Evolutionary conservation across 2,113 vertebrate genomes (phyloP).

Genomic region (Pontoporia blainvillei): DNA sequence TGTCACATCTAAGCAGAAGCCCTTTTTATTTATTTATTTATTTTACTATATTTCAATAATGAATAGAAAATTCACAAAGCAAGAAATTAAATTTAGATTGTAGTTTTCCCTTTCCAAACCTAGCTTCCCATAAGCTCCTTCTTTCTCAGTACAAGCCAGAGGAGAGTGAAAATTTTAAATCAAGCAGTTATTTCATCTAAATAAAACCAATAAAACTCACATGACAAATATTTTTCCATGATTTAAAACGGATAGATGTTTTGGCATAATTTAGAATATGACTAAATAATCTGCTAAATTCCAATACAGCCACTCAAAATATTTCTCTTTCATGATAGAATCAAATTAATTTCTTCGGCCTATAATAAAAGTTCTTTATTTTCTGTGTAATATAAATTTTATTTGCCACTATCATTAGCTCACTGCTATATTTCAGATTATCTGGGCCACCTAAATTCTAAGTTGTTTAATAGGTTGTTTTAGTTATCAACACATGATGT

Average conservation of each 20-base stretch:
- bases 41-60: neutral
- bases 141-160: neutral
- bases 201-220: slow-evolving; percentile 30
- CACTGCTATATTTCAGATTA: neutral
- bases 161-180: slow-evolving; percentile 4
- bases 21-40: neutral
- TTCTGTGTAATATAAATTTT: neutral
- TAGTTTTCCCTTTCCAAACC: neutral
- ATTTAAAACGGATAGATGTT: slow-evolving; percentile 21
- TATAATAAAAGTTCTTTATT: slow-evolving; percentile 8
- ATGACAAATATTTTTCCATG: neutral
- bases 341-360: neutral
- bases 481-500: neutral
- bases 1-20: neutral
- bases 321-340: neutral
- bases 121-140: neutral
- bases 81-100: slow-evolving; percentile 1
- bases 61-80: neutral
- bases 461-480: neutral
- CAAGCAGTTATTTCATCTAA: neutral
- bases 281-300: slow-evolving; percentile 33
- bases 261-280: slow-evolving; percentile 10
- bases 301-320: neutral
- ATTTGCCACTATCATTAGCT: neutral
- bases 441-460: neutral